Evolutionary conservation across 2,113 vertebrate genomes (phyloP).

Genomic region (Mastomys coucha): DNA sequence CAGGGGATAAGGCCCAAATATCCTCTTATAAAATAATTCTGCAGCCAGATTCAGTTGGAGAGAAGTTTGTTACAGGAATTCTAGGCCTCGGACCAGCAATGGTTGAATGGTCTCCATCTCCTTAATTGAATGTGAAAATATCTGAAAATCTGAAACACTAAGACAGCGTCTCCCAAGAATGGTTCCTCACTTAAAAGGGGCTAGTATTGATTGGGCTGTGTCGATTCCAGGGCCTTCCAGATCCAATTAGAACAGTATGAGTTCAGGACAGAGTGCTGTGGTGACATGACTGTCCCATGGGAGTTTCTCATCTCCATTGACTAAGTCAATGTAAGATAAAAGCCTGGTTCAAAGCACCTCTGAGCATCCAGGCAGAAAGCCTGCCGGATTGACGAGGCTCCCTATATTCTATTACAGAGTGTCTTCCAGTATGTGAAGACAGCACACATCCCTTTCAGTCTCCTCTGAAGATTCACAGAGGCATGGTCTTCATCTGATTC

Average conservation of each 20-base stretch:
- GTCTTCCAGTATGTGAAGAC: neutral
- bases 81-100: conserved; percentile 83
- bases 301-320: conserved; percentile 57
- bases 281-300: conserved; percentile 51
- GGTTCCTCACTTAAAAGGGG: conserved; percentile 83
- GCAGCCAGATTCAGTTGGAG: conserved; percentile 83
- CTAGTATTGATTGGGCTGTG: conserved; percentile 85
- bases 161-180: conserved; percentile 79
- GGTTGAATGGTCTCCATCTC: conserved; percentile 87
- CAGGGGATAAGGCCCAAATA: conserved; percentile 75
- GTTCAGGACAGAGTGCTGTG: conserved; percentile 72
- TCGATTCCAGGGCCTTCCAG: conserved; percentile 84
- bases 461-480: neutral
- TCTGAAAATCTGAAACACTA: conserved; percentile 84
- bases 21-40: conserved; percentile 84
- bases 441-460: neutral
- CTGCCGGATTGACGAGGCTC: neutral
- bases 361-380: neutral
- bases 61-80: conserved; percentile 86
- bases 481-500: neutral
- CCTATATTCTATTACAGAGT: neutral
- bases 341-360: conserved; percentile 31
- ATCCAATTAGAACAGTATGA: conserved; percentile 84
- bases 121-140: conserved; percentile 89
- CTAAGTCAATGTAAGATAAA: conserved; percentile 65